Evolutionary conservation across 2,113 vertebrate species (phyloP).

Genomic region (Trematomus loennbergii): DNA sequence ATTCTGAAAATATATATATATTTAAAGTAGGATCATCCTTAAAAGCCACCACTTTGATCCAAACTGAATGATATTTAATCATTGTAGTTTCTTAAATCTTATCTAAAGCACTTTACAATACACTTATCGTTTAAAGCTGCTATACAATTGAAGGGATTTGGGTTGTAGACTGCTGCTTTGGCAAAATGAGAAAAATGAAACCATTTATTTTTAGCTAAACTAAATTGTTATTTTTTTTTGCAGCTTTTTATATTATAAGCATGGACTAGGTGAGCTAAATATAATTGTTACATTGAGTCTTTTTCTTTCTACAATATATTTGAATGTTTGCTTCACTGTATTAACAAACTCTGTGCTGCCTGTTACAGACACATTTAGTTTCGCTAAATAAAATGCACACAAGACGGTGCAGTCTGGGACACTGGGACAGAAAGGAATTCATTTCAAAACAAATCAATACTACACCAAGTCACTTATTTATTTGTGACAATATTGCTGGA

Average conservation of each 20-base stretch:
- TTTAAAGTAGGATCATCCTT: background rate
- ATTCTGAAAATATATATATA: background rate
- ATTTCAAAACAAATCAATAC: constrained; percentile 83
- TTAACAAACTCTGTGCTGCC: constrained; percentile 31
- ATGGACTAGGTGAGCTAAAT: background rate
- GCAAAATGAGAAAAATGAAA: background rate
- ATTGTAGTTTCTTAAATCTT: background rate
- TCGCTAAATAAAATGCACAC: constrained; percentile 66
- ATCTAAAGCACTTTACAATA: background rate
- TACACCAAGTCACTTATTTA: constrained; percentile 78
- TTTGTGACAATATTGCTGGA: constrained; percentile 80
- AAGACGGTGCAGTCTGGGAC: constrained; percentile 54
- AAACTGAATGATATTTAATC: no score
- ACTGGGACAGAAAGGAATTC: constrained; percentile 71
- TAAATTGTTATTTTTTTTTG: no score
- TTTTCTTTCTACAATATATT: background rate
- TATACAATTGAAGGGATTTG: background rate
- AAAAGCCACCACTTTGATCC: background rate
- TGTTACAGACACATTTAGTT: constrained; percentile 53
- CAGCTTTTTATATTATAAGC: background rate
- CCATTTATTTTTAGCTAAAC: no score
- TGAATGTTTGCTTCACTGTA: constrained; percentile 9
- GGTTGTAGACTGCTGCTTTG: background rate
- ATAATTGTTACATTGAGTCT: background rate
- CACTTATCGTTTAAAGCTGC: background rate